Evolutionary conservation across 2,797 vertebrate genomes (phyloP), one percentile per base, ranked within the genome.

Genomic region (Scyliorhinus canicula): DNA sequence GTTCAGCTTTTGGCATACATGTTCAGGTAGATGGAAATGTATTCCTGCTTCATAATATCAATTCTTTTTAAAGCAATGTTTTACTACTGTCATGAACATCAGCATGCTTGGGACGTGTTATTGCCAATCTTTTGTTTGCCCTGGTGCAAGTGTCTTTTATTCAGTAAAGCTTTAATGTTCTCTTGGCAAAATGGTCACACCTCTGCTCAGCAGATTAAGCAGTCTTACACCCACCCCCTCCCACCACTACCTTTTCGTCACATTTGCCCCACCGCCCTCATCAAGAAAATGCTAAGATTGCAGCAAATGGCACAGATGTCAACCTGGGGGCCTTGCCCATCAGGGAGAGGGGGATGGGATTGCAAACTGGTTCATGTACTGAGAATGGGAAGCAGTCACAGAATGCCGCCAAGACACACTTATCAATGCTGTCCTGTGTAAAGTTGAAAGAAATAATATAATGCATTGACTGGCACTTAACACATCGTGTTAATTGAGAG

Each of bases 261-360:
- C 65, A 52, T 26, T 71, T 93, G 65, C 57, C 2, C 44, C 40
- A n/a, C 69, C 11, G 1, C 1, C 67, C 67, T 74, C 26, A 35
- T n/a, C 67, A 69, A 69, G 47, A 52, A 65, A 94, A 35, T 71
- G 93, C 28, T 57, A 28, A 90, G 55, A 57, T 60, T 90, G 86
- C n/a, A 90, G 86, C 40, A 71, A 69, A 40, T 44, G 31, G 35
- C 47, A 94, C 67, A 94, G 19, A 65, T 91, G 88, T 91, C n/a
- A 44, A 26, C 9, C 2, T 16, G 85, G 60, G 21, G n/a, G 47
- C 21, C n/a, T 21, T 31, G 44, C 21, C 26, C 65, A 28, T 93
- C 65, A 93, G 93, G 93, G 67, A 93, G 63, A 21, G 28, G 44
- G 91, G 65, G 21, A 4, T 14, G 91, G 65, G 69, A 19, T 35